These are phyloP conservation scores for Sinotaia quadrata DNA, from an alignment of 2,888 invertebrate genomes.

Conservation along the genomic window DNA sequence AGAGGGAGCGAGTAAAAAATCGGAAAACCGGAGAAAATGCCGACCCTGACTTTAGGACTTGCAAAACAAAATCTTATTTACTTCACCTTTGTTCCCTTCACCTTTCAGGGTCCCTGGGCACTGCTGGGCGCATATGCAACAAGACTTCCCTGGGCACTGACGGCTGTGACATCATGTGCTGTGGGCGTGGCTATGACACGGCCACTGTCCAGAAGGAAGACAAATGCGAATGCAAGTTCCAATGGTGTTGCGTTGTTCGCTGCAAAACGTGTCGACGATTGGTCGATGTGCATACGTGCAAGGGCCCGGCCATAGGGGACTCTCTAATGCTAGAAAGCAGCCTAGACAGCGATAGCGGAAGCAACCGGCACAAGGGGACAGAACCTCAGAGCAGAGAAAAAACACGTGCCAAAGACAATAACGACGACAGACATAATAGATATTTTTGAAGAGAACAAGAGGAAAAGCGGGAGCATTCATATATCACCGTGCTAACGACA, in stretches of 20 bases:
- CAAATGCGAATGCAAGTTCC: constrained; percentile 85
- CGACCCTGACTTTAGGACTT: too few species aligned
- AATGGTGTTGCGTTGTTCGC: constrained; percentile 89
- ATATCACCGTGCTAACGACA: too few species aligned
- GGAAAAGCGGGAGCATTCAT: too few species aligned
- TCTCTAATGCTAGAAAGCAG: not conserved
- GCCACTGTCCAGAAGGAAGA: constrained; percentile 80
- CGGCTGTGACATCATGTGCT: constrained; percentile 75
- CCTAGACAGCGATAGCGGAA: too few species aligned
- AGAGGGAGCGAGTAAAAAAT: too few species aligned
- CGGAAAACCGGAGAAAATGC: too few species aligned
- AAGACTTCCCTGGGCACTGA: constrained; percentile 74
- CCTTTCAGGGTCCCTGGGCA: constrained; percentile 75
- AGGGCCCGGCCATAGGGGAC: constrained; percentile 73
- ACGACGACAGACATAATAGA: not conserved
- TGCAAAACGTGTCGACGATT: constrained; percentile 82
- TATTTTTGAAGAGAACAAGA: not conserved
- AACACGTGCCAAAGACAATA: not conserved
- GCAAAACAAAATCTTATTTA: too few species aligned
- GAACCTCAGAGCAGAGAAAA: not conserved
- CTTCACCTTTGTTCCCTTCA: not conserved
- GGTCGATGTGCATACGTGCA: constrained; percentile 88
- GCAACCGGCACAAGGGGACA: too few species aligned
- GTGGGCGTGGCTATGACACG: constrained; percentile 74
- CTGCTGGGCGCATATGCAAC: constrained; percentile 75